A percentile compares a stretch with the other conserved stretches of the same genome.
phyloP scores from a whole-genome alignment of 2,888 invertebrate genomes.

The Erynnis tages region DNA sequence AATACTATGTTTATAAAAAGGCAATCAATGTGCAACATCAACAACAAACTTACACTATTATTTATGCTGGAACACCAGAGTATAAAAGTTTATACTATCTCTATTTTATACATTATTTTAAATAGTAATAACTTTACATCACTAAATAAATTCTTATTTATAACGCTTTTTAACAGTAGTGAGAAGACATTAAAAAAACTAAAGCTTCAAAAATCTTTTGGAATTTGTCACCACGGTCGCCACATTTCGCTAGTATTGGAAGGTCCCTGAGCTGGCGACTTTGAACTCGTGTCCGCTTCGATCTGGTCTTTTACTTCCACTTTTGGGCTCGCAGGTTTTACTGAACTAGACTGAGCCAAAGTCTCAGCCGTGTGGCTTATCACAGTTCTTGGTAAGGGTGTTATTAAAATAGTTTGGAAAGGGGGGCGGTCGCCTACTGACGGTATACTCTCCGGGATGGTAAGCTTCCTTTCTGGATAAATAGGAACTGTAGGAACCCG shows the following conservation, averaged over 20 bases:
- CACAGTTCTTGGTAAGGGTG: conserved; percentile 50
- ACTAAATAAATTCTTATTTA: too few relatives aligned
- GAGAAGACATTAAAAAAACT: background rate
- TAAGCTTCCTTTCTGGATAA: conserved; percentile 48
- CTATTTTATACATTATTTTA: too few relatives aligned
- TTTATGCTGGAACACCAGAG: too few relatives aligned
- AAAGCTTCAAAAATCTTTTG: too few relatives aligned
- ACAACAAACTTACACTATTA: background rate
- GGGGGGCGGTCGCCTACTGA: conserved; percentile 44
- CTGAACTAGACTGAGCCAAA: conserved; percentile 52
- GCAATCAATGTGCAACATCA: too few relatives aligned
- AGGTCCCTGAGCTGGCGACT: conserved; percentile 60
- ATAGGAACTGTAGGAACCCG: conserved; percentile 40
- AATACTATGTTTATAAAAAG: background rate
- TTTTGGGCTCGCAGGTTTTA: conserved; percentile 24
- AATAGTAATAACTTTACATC: background rate
- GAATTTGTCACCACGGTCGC: conserved; percentile 70
- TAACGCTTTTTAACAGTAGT: background rate
- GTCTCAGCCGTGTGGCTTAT: conserved; percentile 73
- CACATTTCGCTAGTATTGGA: conserved; percentile 66
- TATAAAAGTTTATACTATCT: too few relatives aligned
- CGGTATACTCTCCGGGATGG: conserved; percentile 62
- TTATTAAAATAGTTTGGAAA: conserved; percentile 32
- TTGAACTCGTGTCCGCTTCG: conserved; percentile 56
- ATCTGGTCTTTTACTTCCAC: conserved; percentile 36